Base-by-base conservation (phyloP, 2,797 vertebrate species). In the Botia almorhae region DNA sequence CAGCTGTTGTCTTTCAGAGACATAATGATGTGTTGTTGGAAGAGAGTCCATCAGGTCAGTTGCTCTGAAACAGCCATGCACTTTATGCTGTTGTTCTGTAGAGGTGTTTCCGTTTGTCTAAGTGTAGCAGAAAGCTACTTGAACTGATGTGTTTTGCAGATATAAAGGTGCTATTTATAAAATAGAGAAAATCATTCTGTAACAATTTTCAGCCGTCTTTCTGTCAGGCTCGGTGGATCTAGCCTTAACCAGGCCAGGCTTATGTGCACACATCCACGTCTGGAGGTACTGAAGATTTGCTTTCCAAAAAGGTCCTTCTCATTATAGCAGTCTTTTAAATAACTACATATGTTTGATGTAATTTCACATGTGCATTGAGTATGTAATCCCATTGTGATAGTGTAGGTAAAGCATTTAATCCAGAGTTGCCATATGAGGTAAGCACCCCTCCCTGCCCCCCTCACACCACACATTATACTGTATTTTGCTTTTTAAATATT, bases 121-220 rank as follows among this genome's bases (percentile, higher is more conserved):
- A 8, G 46, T 68, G 14, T 4, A 70, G 55, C 14, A 14, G n/a
- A 78, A 8, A 17, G n/a, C n/a, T 69, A 69, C 56, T 48, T 19
- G 29, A 63, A 69, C 55, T 70, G 60, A 63, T 78, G 76, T 13
- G 21, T 70, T 70, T 10, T 78, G n/a, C 56, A 51, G 76, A 71
- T 21, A 53, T 61, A 63, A 63, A 71, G 29, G 67, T 71, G 13
- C 29, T 29, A 23, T 48, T 53, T 78, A 53, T 36, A 26, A 78
- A 71, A 78, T 13, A 61, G 17, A 23, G 70, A 68, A 78, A 63
- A 63, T 23, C 68, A 63, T 63, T 63, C 13, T 33, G 0, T 61
- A 63, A 61, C 11, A n/a, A 36, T 78, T 43, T 78, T 36, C 26
- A 39, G 46, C 17, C 1, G 2, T 71, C 13, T 51, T 70, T 61